These are phyloP conservation scores for Noturus placidus DNA, from an alignment of 2,113 vertebrate species.

Conservation along the genomic window DNA sequence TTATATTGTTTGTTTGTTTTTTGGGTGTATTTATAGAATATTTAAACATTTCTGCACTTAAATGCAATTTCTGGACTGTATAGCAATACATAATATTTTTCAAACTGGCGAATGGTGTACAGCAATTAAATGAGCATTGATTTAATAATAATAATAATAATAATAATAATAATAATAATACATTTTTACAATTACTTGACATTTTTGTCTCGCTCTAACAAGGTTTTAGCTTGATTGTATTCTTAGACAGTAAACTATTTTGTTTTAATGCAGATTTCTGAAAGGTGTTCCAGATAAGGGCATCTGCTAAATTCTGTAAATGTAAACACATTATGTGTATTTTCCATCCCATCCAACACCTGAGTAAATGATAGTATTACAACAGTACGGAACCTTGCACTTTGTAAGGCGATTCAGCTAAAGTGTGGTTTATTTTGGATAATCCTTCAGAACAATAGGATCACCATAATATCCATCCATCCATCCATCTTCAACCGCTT, in stretches of 20 bases:
- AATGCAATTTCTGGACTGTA: neutral
- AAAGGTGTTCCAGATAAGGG: neutral
- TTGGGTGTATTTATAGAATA: neutral
- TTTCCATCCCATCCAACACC: neutral
- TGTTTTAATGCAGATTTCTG: neutral
- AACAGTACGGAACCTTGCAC: neutral
- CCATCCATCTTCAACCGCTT: no score
- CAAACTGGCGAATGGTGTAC: neutral
- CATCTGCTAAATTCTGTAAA: neutral
- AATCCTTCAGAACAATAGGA: constrained; percentile 40
- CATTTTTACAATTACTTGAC: neutral
- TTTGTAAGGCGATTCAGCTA: constrained; percentile 34
- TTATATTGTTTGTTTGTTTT: neutral
- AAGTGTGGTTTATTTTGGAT: constrained; percentile 46
- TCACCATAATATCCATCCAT: no score
- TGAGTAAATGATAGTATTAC: constrained; percentile 9
- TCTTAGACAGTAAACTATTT: neutral
- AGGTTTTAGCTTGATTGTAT: neutral
- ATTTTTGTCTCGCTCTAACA: neutral
- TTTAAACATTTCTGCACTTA: neutral
- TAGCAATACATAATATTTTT: neutral
- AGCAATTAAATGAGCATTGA: neutral
- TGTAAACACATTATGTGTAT: neutral
- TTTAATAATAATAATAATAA: neutral
- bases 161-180: neutral